Percentiles rank a stretch among this genome's conserved stretches.
Evolutionary conservation across 2,888 invertebrate species (phyloP).

Genomic region (Xestia ashworthii): DNA sequence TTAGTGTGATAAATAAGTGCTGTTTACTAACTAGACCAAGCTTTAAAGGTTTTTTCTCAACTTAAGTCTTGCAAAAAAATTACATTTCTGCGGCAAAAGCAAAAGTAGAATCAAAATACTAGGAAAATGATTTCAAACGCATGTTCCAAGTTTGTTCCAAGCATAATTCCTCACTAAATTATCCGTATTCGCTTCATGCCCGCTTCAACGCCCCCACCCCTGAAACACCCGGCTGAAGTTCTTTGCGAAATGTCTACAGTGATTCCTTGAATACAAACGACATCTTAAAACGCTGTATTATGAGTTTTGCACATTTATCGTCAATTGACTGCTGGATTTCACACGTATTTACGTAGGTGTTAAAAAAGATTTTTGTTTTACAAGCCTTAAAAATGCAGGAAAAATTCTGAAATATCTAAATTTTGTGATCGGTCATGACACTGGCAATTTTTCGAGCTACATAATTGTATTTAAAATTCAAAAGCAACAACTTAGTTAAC

Average conservation of each 20-base stretch:
- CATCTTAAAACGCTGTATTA: conserved; percentile 85
- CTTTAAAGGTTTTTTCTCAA: neutral
- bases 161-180: conserved; percentile 88
- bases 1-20: no score
- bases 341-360: conserved; percentile 68
- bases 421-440: neutral
- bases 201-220: conserved; percentile 80
- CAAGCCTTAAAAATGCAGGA: neutral
- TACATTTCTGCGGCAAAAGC: neutral
- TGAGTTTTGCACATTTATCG: conserved; percentile 87
- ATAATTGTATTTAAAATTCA: no score
- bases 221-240: conserved; percentile 78
- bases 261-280: conserved; percentile 91
- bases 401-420: neutral
- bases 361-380: conserved; percentile 42
- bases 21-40: neutral
- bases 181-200: conserved; percentile 84
- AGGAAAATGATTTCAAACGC: conserved; percentile 66
- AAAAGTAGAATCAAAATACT: conserved; percentile 32
- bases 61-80: neutral
- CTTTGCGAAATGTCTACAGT: conserved; percentile 90
- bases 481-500: no score
- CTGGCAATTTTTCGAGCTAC: conserved; percentile 2
- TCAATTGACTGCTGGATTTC: conserved; percentile 78
- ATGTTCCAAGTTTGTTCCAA: conserved; percentile 77